phyloP scores from a whole-genome alignment of 2,797 vertebrate species.

The Poecilia wingei region DNA sequence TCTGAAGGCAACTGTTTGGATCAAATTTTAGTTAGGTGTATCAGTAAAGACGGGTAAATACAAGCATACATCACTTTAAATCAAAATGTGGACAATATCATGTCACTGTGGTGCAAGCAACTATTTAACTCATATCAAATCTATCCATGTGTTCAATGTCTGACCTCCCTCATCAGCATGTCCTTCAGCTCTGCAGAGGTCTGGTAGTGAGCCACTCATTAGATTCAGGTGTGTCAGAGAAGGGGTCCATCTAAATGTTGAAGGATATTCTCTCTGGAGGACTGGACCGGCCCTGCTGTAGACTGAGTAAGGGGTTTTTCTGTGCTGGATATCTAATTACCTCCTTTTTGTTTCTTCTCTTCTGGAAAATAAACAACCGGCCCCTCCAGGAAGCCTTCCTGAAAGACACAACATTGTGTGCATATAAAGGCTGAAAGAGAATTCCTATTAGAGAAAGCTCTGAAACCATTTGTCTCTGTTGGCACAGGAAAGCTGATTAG shows the following conservation, averaged over 20 bases:
- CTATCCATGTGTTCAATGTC: neutral
- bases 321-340: neutral
- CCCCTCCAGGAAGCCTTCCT: neutral
- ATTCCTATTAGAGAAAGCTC: conserved; percentile 35
- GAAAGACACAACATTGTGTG: conserved; percentile 9
- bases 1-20: neutral
- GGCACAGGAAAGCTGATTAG: conserved; percentile 32
- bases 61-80: neutral
- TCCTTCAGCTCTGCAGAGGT: neutral
- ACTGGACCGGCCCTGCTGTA: neutral
- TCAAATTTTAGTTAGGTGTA: neutral
- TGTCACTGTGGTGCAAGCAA: neutral
- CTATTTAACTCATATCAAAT: neutral
- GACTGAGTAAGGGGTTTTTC: neutral
- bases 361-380: neutral
- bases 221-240: neutral
- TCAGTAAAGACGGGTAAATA: neutral
- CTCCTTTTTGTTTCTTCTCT: neutral
- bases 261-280: neutral
- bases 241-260: neutral
- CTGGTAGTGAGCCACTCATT: neutral
- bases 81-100: neutral
- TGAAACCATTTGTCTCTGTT: conserved; percentile 43
- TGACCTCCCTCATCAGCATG: neutral
- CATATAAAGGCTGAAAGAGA: neutral